Conservation (phyloP, 2,113 vertebrate species). For the Notarius lentiginosus region DNA sequence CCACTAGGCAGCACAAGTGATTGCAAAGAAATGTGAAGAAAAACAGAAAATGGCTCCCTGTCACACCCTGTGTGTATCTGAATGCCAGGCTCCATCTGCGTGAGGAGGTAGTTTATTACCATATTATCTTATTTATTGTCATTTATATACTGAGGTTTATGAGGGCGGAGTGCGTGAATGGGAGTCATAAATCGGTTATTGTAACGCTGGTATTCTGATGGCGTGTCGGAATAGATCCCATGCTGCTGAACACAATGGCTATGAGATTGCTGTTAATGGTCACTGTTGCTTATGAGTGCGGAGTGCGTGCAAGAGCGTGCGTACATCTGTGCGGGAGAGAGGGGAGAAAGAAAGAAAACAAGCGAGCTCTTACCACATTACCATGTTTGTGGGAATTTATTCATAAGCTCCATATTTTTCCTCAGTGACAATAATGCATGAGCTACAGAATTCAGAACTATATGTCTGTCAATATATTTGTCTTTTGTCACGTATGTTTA, state of each 20-base stretch:
- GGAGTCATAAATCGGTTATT: neutral
- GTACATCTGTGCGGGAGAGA: neutral
- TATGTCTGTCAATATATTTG: neutral
- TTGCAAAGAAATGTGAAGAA: neutral
- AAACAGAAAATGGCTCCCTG: neutral
- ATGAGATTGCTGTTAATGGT: neutral
- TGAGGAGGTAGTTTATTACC: neutral
- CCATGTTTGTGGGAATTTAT: neutral
- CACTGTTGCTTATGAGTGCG: neutral
- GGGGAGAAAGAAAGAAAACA: neutral
- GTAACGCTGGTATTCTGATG: neutral
- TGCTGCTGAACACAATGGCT: slow-evolving; percentile 19
- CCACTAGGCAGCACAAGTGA: neutral
- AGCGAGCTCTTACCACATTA: neutral
- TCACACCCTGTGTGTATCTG: neutral
- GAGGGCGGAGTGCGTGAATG: neutral
- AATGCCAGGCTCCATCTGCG: neutral
- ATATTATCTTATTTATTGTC: neutral
- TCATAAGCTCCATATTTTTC: neutral
- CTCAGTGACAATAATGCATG: slow-evolving; percentile 14
- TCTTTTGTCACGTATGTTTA: neutral
- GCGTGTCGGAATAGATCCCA: neutral
- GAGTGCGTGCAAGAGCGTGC: neutral
- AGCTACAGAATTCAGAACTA: neutral
- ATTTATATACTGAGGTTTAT: slow-evolving; percentile 6